A percentile compares a stretch with the other conserved stretches of the same genome.
These are phyloP conservation scores for Otocyon megalotis DNA, from an alignment of 2,113 vertebrate species.

Conservation along the genomic window DNA sequence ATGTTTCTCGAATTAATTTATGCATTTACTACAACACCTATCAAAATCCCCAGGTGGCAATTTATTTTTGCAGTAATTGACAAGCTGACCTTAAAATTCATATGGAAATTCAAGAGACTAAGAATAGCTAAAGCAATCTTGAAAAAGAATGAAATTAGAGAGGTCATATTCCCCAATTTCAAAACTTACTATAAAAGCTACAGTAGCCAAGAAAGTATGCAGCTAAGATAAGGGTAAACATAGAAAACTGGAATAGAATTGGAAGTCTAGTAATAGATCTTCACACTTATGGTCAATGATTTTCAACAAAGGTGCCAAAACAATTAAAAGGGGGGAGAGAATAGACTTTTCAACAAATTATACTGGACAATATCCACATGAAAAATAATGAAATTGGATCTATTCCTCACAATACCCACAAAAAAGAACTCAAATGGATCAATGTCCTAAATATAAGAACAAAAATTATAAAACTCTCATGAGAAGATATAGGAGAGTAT, in stretches of 20 bases:
- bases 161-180: background rate
- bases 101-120: background rate
- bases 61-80: background rate
- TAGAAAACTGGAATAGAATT: background rate
- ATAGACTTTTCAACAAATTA: background rate
- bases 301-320: background rate
- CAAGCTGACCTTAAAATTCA: background rate
- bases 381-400: background rate
- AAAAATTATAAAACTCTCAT: background rate
- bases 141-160: background rate
- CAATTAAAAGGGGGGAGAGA: background rate
- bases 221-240: background rate
- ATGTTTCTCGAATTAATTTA: background rate
- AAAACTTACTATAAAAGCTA: background rate
- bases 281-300: background rate
- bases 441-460: background rate
- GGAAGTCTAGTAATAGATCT: background rate
- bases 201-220: background rate
- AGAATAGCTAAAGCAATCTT: background rate
- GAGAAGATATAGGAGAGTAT: background rate
- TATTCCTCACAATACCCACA: background rate
- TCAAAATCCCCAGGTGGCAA: background rate
- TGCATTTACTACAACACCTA: background rate
- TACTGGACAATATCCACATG: background rate
- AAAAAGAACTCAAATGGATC: background rate